A percentile compares a stretch with the other conserved stretches of the same genome.
Conservation (phyloP, 2,797 vertebrate species). For the Pteronotus mesoamericanus region DNA sequence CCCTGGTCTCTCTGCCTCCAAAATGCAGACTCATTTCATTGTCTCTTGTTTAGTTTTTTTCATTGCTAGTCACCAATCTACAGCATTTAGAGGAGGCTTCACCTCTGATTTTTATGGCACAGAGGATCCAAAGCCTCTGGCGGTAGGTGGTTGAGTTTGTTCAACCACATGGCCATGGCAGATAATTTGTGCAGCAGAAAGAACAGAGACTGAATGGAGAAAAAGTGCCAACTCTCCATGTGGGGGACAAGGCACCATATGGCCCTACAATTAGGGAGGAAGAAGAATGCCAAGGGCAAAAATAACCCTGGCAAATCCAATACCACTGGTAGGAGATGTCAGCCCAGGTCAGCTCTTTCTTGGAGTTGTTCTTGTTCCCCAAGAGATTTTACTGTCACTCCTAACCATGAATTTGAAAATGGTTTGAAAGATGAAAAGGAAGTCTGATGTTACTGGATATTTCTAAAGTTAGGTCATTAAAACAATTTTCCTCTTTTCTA, state of each 20-base stretch:
- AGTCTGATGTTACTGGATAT: slow-evolving; percentile 31
- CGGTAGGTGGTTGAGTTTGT: background rate
- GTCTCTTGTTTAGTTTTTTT: background rate
- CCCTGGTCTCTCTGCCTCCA: background rate
- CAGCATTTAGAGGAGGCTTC: background rate
- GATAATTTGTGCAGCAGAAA: slow-evolving; percentile 66
- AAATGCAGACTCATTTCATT: background rate
- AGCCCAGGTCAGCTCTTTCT: slow-evolving; percentile 41
- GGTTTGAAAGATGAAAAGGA: slow-evolving; percentile 52
- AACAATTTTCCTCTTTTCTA: slow-evolving; percentile 44
- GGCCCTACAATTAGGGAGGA: slow-evolving; percentile 75
- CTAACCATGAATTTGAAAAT: slow-evolving; percentile 26
- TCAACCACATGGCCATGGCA: slow-evolving; percentile 29
- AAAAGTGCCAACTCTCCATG: slow-evolving; percentile 60
- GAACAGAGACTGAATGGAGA: slow-evolving; percentile 62
- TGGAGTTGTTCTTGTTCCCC: background rate
- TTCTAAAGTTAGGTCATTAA: slow-evolving; percentile 58
- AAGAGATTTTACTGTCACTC: slow-evolving; percentile 11
- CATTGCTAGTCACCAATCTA: background rate
- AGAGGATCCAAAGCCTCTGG: background rate
- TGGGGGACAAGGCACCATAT: slow-evolving; percentile 67
- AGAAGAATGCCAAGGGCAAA: slow-evolving; percentile 74
- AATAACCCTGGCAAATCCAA: slow-evolving; percentile 69
- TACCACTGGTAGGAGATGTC: slow-evolving; percentile 38
- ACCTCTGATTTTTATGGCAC: background rate